These are phyloP conservation scores for Tetrapedia diversipes DNA, from an alignment of 2,888 invertebrate species.

Conservation along the genomic window DNA sequence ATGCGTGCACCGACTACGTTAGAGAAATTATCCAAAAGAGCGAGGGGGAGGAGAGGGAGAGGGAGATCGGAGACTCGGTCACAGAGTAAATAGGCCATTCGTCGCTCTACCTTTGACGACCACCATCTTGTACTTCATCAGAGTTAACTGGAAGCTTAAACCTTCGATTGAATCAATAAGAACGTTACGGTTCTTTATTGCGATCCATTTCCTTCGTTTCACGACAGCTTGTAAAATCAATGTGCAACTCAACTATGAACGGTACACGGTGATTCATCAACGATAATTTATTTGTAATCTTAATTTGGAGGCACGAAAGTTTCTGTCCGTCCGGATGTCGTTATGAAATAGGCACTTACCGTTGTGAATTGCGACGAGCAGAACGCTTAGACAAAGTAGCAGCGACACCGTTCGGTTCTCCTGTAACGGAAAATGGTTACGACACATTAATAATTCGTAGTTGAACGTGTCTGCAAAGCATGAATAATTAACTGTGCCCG, in stretches of 20 bases:
- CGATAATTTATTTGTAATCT: too few relatives aligned
- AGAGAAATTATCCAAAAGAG: constrained; percentile 40
- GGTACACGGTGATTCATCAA: not conserved
- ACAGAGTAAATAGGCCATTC: constrained; percentile 42
- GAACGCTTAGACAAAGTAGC: constrained; percentile 75
- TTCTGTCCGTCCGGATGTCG: not conserved
- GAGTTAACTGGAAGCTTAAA: not conserved
- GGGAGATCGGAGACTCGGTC: constrained; percentile 38
- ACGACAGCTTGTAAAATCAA: too few relatives aligned
- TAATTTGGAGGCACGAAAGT: not conserved
- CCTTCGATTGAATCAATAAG: too few relatives aligned
- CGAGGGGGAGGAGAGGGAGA: too few relatives aligned
- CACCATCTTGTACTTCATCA: too few relatives aligned
- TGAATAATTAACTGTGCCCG: constrained; percentile 6
- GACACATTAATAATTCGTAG: constrained; percentile 46
- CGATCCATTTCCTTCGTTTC: too few relatives aligned
- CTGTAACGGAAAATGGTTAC: constrained; percentile 68
- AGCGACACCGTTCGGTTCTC: constrained; percentile 74
- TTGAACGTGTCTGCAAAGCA: not conserved
- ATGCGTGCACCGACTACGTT: constrained; percentile 23
- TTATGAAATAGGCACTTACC: constrained; percentile 70
- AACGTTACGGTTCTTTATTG: too few relatives aligned
- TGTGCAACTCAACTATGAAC: too few relatives aligned
- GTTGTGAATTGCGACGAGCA: constrained; percentile 72
- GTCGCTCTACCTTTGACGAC: not conserved